These are phyloP conservation scores for Drosophila sturtevanti DNA, from an alignment of 1,140 invertebrate species.

Conservation along the genomic window DNA sequence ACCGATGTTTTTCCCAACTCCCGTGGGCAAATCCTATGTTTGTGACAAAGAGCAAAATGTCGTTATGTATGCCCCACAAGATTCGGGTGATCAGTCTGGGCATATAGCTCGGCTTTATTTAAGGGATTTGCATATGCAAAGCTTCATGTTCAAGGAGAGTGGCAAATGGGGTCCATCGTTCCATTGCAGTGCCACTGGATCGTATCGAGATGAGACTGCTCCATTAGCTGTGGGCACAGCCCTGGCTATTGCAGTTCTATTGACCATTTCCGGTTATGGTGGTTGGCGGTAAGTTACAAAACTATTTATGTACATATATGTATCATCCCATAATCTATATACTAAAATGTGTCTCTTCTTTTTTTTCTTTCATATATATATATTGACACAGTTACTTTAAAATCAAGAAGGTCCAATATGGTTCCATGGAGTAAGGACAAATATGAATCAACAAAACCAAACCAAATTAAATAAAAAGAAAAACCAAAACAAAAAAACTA, in stretches of 20 bases:
- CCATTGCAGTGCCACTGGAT: conserved; percentile 84
- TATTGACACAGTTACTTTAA: conserved; percentile 90
- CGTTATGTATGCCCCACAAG: conserved; percentile 75
- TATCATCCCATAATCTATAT: neutral
- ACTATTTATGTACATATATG: no score
- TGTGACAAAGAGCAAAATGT: conserved; percentile 87
- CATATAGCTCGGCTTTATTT: conserved; percentile 85
- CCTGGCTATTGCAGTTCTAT: conserved; percentile 89
- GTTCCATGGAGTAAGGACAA: conserved; percentile 92
- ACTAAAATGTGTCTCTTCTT: neutral
- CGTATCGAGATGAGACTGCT: conserved; percentile 89
- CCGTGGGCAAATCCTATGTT: conserved; percentile 91
- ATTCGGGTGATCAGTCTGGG: conserved; percentile 77
- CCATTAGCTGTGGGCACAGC: conserved; percentile 94
- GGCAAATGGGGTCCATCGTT: conserved; percentile 85
- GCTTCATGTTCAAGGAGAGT: conserved; percentile 85
- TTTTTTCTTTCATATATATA: conserved; percentile 77
- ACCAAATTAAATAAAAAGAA: neutral
- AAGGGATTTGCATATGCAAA: conserved; percentile 85
- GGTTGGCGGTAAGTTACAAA: conserved; percentile 83
- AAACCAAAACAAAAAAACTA: neutral
- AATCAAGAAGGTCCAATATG: conserved; percentile 95
- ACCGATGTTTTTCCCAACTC: conserved; percentile 90
- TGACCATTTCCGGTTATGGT: conserved; percentile 92
- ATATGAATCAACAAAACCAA: no score